These are phyloP conservation scores for Romanogobio albipinnatus DNA, from an alignment of 2,113 vertebrate species.

Conservation along the genomic window DNA sequence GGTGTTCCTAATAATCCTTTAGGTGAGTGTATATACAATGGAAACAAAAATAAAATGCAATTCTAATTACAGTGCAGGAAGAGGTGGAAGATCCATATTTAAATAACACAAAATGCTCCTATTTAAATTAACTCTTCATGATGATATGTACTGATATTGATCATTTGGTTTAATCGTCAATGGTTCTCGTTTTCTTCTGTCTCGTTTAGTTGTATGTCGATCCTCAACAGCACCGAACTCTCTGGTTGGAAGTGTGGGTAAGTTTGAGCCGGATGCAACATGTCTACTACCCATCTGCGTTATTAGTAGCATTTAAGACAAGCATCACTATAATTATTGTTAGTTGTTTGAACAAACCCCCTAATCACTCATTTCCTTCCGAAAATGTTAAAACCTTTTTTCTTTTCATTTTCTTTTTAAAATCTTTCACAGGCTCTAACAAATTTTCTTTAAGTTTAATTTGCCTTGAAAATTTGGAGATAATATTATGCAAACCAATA, in stretches of 20 bases:
- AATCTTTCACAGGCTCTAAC: neutral
- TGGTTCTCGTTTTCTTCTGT: neutral
- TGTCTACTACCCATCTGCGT: neutral
- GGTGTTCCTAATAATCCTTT: too few species aligned
- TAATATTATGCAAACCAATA: neutral
- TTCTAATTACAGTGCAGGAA: too few species aligned
- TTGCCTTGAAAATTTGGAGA: neutral
- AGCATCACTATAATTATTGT: neutral
- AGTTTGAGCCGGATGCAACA: conserved; percentile 40
- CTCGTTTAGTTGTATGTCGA: conserved; percentile 71
- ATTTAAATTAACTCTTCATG: too few species aligned
- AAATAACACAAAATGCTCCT: too few species aligned
- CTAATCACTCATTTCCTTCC: neutral
- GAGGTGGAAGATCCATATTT: too few species aligned
- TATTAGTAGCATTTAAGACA: neutral
- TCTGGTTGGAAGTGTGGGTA: conserved; percentile 79
- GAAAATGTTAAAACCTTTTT: neutral
- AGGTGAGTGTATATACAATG: too few species aligned
- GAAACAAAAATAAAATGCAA: too few species aligned
- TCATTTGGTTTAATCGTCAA: neutral
- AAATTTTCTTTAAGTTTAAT: neutral
- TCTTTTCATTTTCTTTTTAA: too few species aligned
- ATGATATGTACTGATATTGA: too few species aligned
- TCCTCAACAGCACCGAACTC: conserved; percentile 70
- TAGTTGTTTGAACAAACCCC: neutral